phyloP scores from a whole-genome alignment of 1,140 invertebrate genomes.

The Diorhabda elongata region DNA sequence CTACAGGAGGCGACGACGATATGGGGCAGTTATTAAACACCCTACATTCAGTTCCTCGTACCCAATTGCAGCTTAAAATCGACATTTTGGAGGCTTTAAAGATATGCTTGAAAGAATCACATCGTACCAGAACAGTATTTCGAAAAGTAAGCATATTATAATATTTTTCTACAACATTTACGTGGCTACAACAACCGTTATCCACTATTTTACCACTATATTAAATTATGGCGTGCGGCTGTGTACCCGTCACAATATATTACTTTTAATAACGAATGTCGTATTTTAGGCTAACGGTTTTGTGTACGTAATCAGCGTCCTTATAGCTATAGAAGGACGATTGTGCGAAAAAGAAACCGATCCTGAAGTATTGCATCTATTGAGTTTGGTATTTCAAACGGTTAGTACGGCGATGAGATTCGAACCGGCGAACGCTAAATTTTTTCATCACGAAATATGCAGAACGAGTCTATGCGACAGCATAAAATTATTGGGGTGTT shows the following conservation, averaged over 20 bases:
- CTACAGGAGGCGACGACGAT: slow-evolving; percentile 89
- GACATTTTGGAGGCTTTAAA: slow-evolving; percentile 88
- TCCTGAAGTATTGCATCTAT: slow-evolving; percentile 56
- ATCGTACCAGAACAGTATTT: slow-evolving; percentile 93
- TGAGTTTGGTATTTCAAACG: slow-evolving; percentile 92
- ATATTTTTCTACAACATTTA: no score
- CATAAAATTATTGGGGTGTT: slow-evolving; percentile 85
- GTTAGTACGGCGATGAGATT: slow-evolving; percentile 96
- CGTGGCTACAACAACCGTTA: no score
- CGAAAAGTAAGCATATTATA: slow-evolving; percentile 67
- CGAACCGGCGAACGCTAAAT: slow-evolving; percentile 98
- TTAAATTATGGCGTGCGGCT: no score
- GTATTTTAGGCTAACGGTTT: slow-evolving; percentile 75
- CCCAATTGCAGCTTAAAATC: slow-evolving; percentile 78
- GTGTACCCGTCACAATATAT: no score
- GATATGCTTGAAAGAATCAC: slow-evolving; percentile 86
- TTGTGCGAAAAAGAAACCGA: slow-evolving; percentile 52
- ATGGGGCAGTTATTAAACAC: slow-evolving; percentile 88
- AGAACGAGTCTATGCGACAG: slow-evolving; percentile 90
- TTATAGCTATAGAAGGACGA: slow-evolving; percentile 88
- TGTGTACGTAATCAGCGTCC: slow-evolving; percentile 93
- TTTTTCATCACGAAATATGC: slow-evolving; percentile 95
- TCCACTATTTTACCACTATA: no score
- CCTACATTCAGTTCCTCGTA: slow-evolving; percentile 80
- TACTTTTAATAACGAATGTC: no score